phyloP scores from a whole-genome alignment of 1,140 invertebrate species.

The Aphaenogaster ashmeadi region DNA sequence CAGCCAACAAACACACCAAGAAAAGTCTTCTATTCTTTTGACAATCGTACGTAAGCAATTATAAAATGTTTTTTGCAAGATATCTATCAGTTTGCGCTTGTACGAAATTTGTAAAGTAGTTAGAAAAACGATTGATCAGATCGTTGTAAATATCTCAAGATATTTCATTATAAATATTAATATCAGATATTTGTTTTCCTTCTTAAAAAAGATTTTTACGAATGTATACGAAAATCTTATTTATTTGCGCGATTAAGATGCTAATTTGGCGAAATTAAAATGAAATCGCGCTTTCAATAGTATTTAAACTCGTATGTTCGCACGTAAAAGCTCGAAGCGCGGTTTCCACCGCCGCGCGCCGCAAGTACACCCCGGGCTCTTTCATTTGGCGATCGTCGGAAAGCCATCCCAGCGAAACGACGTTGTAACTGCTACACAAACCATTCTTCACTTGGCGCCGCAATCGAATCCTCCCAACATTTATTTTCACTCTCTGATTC shows the following conservation, averaged over 20 bases:
- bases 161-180: not conserved
- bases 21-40: not conserved
- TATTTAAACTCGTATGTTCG: constrained; percentile 64
- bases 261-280: not conserved
- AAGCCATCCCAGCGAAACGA: constrained; percentile 70
- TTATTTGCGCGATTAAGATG: constrained; percentile 1
- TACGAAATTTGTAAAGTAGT: not conserved
- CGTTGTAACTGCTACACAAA: constrained; percentile 72
- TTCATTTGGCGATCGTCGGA: constrained; percentile 67
- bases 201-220: not conserved
- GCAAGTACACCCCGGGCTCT: constrained; percentile 49
- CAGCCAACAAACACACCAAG: not conserved
- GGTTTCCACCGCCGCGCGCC: constrained; percentile 38
- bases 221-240: not conserved
- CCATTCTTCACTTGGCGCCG: constrained; percentile 44
- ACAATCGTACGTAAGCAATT: not conserved
- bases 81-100: not conserved
- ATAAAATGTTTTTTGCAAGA: not conserved
- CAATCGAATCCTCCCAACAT: constrained; percentile 40
- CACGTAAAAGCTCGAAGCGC: constrained; percentile 58
- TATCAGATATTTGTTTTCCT: not conserved
- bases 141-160: not conserved
- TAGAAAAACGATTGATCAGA: not conserved
- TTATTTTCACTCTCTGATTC: constrained; percentile 61
- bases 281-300: constrained; percentile 29